Evolutionary conservation across 2,888 invertebrate species (phyloP).

Genomic region (Coelogynopora nodosa): DNA sequence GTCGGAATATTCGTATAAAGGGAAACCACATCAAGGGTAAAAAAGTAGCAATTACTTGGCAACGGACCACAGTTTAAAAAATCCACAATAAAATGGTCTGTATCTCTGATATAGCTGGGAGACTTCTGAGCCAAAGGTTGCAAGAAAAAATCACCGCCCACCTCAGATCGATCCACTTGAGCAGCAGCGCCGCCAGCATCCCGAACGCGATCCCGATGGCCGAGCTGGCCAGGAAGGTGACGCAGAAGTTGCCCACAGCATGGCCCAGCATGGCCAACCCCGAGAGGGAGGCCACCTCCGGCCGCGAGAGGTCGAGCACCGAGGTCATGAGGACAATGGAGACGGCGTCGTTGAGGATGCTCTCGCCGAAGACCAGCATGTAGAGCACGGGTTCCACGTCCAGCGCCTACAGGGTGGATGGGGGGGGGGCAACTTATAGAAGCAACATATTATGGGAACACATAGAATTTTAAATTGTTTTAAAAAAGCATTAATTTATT

Average conservation of each 20-base stretch:
- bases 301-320: conserved; percentile 57
- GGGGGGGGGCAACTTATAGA: conserved; percentile 40
- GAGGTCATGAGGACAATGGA: conserved; percentile 76
- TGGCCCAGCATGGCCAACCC: conserved; percentile 59
- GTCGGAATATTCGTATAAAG: background rate
- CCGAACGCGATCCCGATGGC: conserved; percentile 92
- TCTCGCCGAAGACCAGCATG: conserved; percentile 97
- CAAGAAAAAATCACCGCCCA: too few species aligned
- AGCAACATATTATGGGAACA: background rate
- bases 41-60: background rate
- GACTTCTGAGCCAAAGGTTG: background rate
- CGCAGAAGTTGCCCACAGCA: conserved; percentile 79
- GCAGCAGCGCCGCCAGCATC: conserved; percentile 76
- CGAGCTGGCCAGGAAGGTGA: conserved; percentile 97
- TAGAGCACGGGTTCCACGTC: conserved; percentile 94
- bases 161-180: conserved; percentile 45
- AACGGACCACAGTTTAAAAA: background rate
- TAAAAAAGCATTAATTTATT: too few species aligned
- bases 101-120: background rate
- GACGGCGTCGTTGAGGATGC: conserved; percentile 94
- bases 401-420: conserved; percentile 73
- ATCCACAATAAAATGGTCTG: background rate
- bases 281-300: conserved; percentile 59
- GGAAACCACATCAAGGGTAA: background rate
- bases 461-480: background rate